phyloP scores from a whole-genome alignment of 2,888 invertebrate genomes.

The Lasioglossum vierecki region DNA sequence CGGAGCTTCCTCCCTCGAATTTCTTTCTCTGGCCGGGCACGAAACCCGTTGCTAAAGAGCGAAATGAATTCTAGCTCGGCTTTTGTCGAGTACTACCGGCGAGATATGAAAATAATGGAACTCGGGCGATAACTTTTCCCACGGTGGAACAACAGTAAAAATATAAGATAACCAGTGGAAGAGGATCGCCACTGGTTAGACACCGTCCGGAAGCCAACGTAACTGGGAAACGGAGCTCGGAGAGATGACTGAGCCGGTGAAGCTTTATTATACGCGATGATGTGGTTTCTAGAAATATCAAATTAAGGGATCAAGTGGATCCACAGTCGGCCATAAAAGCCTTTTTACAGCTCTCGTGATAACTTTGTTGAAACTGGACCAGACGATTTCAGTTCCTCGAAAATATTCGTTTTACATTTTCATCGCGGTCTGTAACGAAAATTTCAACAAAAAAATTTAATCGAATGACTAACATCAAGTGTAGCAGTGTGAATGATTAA shows the following conservation, averaged over 20 bases:
- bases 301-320: not conserved
- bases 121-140: not conserved
- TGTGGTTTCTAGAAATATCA: not conserved
- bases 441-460: not conserved
- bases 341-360: not conserved
- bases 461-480: not conserved
- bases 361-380: not conserved
- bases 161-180: slow-evolving; percentile 11
- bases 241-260: not conserved
- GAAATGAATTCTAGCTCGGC: not conserved
- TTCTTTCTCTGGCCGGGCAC: not conserved
- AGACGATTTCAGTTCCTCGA: not conserved
- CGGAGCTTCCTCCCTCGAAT: not conserved
- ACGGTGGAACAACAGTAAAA: not conserved
- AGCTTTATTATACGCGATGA: not conserved
- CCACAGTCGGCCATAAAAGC: not conserved
- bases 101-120: slow-evolving; percentile 4
- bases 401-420: not conserved
- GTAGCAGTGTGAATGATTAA: too few relatives aligned
- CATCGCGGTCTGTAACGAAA: not conserved
- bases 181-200: not conserved
- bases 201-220: not conserved
- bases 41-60: slow-evolving; percentile 5
- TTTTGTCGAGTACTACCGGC: not conserved
- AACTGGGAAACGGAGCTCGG: not conserved